Evolutionary conservation across 2,888 invertebrate species (phyloP).

Genomic region (Muschampia plurimacula): DNA sequence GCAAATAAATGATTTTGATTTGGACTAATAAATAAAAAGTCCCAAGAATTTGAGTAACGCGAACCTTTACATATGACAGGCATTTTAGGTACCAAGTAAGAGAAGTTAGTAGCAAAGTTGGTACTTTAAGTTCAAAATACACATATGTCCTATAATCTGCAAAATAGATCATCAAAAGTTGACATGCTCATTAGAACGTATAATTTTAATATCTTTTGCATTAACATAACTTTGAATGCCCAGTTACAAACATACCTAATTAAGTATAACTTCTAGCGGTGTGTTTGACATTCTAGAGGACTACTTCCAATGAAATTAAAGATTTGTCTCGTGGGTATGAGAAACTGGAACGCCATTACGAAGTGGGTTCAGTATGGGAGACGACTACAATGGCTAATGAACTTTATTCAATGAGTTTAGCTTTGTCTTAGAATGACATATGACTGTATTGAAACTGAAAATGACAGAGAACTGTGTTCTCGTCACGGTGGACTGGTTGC

Average conservation of each 20-base stretch:
- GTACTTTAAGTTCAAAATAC: no score
- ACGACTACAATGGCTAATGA: slow-evolving; percentile 36
- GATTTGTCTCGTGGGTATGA: slow-evolving; percentile 51
- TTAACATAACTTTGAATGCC: not conserved
- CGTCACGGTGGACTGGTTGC: not conserved
- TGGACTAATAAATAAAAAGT: no score
- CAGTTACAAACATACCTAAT: not conserved
- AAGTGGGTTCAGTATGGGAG: slow-evolving; percentile 58
- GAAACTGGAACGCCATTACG: slow-evolving; percentile 39
- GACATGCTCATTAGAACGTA: not conserved
- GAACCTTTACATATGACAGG: no score
- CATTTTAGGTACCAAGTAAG: no score
- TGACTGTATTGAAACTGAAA: slow-evolving; percentile 30
- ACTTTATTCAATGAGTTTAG: slow-evolving; percentile 24
- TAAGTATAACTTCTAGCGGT: slow-evolving; percentile 8
- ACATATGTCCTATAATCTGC: no score
- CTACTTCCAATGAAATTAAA: slow-evolving; percentile 45
- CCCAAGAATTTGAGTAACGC: no score
- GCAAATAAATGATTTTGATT: no score
- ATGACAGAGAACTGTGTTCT: slow-evolving; percentile 15
- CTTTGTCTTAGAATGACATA: slow-evolving; percentile 32
- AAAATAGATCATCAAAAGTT: not conserved
- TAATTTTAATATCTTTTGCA: not conserved
- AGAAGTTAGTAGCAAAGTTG: no score
- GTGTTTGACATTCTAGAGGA: slow-evolving; percentile 5